Evolutionary conservation across 2,888 invertebrate genomes (phyloP).

Genomic region (Encarsia formosa): DNA sequence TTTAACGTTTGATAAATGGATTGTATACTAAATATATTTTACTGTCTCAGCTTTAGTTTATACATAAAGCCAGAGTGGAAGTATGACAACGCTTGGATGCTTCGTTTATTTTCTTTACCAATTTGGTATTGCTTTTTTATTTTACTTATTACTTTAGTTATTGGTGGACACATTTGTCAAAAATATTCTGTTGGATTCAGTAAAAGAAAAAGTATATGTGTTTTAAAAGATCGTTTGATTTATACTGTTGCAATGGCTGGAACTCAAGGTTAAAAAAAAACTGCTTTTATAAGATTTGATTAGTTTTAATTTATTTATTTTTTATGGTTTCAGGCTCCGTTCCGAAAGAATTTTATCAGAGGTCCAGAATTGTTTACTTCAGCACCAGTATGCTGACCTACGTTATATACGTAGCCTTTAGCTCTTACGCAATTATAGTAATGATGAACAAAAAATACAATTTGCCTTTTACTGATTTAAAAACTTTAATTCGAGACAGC

Average conservation of each 20-base stretch:
- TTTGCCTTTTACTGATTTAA: constrained; percentile 23
- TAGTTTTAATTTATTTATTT: too few species aligned
- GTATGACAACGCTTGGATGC: not conserved
- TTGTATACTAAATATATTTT: too few species aligned
- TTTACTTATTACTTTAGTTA: too few species aligned
- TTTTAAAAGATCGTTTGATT: too few species aligned
- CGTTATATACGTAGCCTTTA: constrained; percentile 26
- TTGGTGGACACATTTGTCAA: too few species aligned
- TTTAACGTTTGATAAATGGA: too few species aligned
- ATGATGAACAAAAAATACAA: constrained; percentile 23
- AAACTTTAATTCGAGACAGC: constrained; percentile 16
- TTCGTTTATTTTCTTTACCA: not conserved
- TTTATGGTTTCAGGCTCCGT: constrained; percentile 20
- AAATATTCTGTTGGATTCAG: too few species aligned
- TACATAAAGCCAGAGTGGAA: not conserved
- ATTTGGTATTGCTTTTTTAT: not conserved
- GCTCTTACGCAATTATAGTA: constrained; percentile 23
- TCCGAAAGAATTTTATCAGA: constrained; percentile 9
- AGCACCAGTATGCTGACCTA: constrained; percentile 24
- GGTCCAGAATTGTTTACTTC: constrained; percentile 21
- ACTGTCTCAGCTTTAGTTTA: not conserved
- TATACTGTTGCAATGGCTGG: too few species aligned
- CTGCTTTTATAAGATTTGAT: too few species aligned
- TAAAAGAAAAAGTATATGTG: too few species aligned
- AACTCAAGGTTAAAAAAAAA: too few species aligned